A percentile compares a stretch with the other conserved stretches of the same genome.
Evolutionary conservation across 2,797 vertebrate genomes (phyloP).

Genomic region (Arctocebus calabarensis): DNA sequence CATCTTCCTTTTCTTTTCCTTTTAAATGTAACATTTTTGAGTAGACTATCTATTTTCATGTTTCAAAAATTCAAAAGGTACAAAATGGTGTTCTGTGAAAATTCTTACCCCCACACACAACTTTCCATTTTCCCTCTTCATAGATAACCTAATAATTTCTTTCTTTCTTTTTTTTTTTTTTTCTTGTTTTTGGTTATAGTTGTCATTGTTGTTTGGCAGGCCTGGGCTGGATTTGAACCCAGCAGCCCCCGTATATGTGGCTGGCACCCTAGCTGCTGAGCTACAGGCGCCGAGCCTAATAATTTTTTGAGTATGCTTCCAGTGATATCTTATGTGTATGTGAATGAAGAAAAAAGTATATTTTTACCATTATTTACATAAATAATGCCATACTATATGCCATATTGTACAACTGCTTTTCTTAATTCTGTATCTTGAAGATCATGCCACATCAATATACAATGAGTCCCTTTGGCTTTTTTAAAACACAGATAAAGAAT

Average conservation of each 20-base stretch:
- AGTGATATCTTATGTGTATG: neutral
- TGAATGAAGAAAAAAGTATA: neutral
- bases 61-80: slow-evolving; percentile 33
- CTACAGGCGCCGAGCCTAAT: neutral
- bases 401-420: neutral
- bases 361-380: neutral
- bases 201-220: too few relatives aligned
- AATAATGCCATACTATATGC: neutral
- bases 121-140: neutral
- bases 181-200: too few relatives aligned
- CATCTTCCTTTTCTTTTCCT: neutral
- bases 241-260: too few relatives aligned
- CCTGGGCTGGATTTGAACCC: too few relatives aligned
- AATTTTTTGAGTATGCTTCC: neutral
- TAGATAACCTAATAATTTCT: neutral
- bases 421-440: neutral
- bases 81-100: neutral
- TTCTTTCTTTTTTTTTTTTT: neutral
- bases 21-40: slow-evolving; percentile 21
- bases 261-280: too few relatives aligned
- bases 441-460: neutral
- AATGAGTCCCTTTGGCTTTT: neutral
- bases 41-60: neutral
- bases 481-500: neutral
- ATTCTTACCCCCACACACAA: too few relatives aligned